Evolutionary conservation across 2,113 vertebrate species (phyloP).

Genomic region (Cnemophilus loriae): DNA sequence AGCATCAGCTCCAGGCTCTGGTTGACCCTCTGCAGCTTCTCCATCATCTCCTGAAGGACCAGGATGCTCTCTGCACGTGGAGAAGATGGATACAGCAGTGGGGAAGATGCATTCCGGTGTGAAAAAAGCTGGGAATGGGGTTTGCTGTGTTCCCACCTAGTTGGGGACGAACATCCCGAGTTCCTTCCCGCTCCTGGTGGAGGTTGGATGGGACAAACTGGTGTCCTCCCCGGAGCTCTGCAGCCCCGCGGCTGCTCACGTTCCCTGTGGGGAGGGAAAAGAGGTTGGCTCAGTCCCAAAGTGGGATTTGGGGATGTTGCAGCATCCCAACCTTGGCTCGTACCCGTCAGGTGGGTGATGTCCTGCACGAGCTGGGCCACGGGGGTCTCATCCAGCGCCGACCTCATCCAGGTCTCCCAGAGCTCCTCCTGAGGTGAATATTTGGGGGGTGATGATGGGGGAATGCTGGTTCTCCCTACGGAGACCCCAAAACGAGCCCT

Average conservation of each 20-base stretch:
- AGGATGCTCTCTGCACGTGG: slow-evolving; percentile 58
- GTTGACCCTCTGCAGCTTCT: slow-evolving; percentile 78
- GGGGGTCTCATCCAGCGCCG: slow-evolving; percentile 73
- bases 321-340: accelerated
- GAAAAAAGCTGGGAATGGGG: background rate
- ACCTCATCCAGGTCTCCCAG: slow-evolving; percentile 52
- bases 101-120: accelerated
- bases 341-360: background rate
- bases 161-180: slow-evolving; percentile 70
- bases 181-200: slow-evolving; percentile 50
- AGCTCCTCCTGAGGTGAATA: slow-evolving; percentile 61
- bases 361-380: slow-evolving; percentile 73
- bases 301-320: background rate
- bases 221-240: slow-evolving; percentile 61
- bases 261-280: slow-evolving; percentile 62
- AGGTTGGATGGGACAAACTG: slow-evolving; percentile 62
- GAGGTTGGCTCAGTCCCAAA: accelerated
- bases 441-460: background rate
- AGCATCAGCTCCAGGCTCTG: slow-evolving; percentile 73
- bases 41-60: slow-evolving; percentile 70
- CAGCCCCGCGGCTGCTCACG: slow-evolving; percentile 58
- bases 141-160: background rate
- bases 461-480: background rate
- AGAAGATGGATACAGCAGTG: accelerated
- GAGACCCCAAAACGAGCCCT: background rate